phyloP scores from a whole-genome alignment of 2,113 vertebrate species.

The Zeus faber region DNA sequence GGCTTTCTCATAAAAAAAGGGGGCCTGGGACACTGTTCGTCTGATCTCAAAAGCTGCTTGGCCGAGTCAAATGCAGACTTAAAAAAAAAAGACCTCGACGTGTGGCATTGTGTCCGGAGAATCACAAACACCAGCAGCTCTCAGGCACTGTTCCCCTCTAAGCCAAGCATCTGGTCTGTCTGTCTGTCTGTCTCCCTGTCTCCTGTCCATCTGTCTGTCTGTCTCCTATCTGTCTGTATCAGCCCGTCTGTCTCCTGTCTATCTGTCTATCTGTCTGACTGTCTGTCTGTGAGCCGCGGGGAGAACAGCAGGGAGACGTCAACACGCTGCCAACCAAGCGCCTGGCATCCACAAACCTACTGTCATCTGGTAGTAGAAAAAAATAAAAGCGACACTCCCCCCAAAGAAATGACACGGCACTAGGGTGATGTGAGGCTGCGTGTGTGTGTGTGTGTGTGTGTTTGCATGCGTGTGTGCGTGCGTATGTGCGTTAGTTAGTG shows the following conservation, averaged over 20 bases:
- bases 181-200: slow-evolving; percentile 19
- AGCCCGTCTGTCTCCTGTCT: slow-evolving; percentile 39
- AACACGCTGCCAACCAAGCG: slow-evolving; percentile 55
- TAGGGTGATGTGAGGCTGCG: slow-evolving; percentile 9
- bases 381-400: slow-evolving; percentile 27
- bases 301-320: slow-evolving; percentile 51
- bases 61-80: slow-evolving; percentile 50
- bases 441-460: slow-evolving; percentile 8
- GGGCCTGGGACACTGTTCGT: slow-evolving; percentile 46
- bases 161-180: slow-evolving; percentile 63
- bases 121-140: slow-evolving; percentile 33
- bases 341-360: slow-evolving; percentile 51
- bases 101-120: slow-evolving; percentile 28
- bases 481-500: not conserved
- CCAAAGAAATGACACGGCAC: slow-evolving; percentile 11
- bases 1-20: slow-evolving; percentile 50
- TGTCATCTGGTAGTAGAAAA: slow-evolving; percentile 36
- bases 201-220: slow-evolving; percentile 40
- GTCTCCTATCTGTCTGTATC: not conserved
- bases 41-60: slow-evolving; percentile 59
- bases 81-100: slow-evolving; percentile 42
- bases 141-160: slow-evolving; percentile 25
- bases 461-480: slow-evolving; percentile 2
- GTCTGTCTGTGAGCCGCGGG: slow-evolving; percentile 50
- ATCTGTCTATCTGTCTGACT: too few relatives aligned